Conservation (phyloP, 2,888 invertebrate genomes). For the Sinhomidia bicolor region DNA sequence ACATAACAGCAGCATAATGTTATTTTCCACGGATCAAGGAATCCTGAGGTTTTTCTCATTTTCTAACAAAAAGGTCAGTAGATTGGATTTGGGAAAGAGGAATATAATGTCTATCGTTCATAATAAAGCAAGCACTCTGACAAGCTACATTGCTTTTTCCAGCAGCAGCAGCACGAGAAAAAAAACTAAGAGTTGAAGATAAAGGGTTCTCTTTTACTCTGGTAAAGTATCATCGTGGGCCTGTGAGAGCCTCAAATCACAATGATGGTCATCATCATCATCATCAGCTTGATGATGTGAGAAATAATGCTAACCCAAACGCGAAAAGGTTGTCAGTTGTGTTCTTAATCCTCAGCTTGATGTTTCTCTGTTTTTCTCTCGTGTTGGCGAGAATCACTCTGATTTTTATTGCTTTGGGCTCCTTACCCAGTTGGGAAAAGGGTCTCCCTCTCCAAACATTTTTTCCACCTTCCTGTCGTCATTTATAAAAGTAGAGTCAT, state of each 20-base stretch:
- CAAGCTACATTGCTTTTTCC: conserved; percentile 15
- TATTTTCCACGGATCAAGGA: conserved; percentile 64
- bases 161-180: not conserved
- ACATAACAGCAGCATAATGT: conserved; percentile 22
- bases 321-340: conserved; percentile 50
- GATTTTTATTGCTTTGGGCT: conserved; percentile 57
- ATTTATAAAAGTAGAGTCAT: conserved; percentile 34
- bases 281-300: not conserved
- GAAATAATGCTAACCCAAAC: conserved; percentile 31
- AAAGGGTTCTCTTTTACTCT: conserved; percentile 25
- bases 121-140: not conserved
- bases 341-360: conserved; percentile 48
- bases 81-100: conserved; percentile 30
- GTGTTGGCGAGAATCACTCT: conserved; percentile 27
- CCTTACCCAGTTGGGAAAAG: conserved; percentile 22
- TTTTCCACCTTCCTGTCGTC: conserved; percentile 32
- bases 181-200: conserved; percentile 24
- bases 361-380: conserved; percentile 7
- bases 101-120: conserved; percentile 14
- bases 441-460: not conserved
- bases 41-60: conserved; percentile 55
- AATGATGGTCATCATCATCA: not conserved
- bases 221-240: not conserved
- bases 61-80: conserved; percentile 56
- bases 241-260: conserved; percentile 33